These are phyloP conservation scores for Macrotus californicus DNA, from an alignment of 2,113 vertebrate genomes.

Conservation along the genomic window DNA sequence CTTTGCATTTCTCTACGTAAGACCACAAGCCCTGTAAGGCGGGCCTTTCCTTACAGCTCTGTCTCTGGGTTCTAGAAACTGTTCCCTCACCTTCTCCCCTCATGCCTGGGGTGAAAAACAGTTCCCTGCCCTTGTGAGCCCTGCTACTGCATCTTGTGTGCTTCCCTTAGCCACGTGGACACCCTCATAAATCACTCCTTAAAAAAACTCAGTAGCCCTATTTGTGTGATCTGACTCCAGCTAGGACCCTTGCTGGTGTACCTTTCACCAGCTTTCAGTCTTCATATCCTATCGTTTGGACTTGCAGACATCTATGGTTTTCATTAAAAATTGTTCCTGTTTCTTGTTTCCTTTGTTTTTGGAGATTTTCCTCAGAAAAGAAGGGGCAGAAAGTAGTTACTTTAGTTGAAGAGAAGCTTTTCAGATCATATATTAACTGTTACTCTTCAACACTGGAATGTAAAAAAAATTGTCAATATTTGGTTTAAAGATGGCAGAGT, in stretches of 20 bases:
- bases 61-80: background rate
- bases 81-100: background rate
- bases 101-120: background rate
- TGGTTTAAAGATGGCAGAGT: background rate
- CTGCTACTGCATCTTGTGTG: background rate
- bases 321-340: background rate
- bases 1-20: background rate
- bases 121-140: background rate
- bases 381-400: background rate
- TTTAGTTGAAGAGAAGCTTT: background rate
- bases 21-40: background rate
- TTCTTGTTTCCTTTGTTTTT: background rate
- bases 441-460: background rate
- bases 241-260: background rate
- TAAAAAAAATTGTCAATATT: background rate
- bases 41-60: background rate
- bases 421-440: background rate
- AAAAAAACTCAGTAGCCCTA: background rate
- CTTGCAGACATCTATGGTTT: background rate
- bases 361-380: background rate
- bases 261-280: background rate
- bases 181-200: background rate
- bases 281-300: background rate
- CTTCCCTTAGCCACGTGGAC: background rate
- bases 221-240: background rate